A percentile compares a stretch with the other conserved stretches of the same genome.
Conservation (phyloP, 2,888 invertebrate species). For the Micoletzkya japonica region DNA sequence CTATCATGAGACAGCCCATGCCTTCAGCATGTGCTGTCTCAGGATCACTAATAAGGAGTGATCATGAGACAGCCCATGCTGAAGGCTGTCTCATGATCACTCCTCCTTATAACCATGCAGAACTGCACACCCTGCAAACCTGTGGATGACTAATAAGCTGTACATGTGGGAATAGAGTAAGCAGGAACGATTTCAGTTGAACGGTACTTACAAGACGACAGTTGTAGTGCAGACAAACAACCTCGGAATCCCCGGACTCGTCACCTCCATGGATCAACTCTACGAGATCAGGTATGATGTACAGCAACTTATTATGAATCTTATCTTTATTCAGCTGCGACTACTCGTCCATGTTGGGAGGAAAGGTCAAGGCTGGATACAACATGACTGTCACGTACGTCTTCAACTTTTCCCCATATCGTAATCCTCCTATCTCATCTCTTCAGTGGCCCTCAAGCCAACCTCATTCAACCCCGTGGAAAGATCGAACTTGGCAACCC, state of each 20-base stretch:
- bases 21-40: too few relatives aligned
- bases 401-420: background rate
- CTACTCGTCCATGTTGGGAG: constrained; percentile 61
- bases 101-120: too few relatives aligned
- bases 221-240: constrained; percentile 64
- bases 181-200: constrained; percentile 33
- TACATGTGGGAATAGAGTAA: background rate
- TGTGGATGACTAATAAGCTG: too few relatives aligned
- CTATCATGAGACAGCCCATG: too few relatives aligned
- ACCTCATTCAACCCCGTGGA: constrained; percentile 62
- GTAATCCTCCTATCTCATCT: background rate
- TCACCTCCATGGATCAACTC: constrained; percentile 63
- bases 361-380: constrained; percentile 58
- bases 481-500: constrained; percentile 64
- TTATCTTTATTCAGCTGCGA: constrained; percentile 44
- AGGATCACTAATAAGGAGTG: too few relatives aligned
- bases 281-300: constrained; percentile 48
- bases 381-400: constrained; percentile 59
- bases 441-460: constrained; percentile 61
- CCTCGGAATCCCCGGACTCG: constrained; percentile 63
- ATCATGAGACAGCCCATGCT: too few relatives aligned
- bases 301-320: constrained; percentile 15
- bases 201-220: constrained; percentile 62
- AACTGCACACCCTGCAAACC: too few relatives aligned
- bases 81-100: too few relatives aligned